phyloP scores from a whole-genome alignment of 1,140 invertebrate species.

The Hylaeus volcanicus region DNA sequence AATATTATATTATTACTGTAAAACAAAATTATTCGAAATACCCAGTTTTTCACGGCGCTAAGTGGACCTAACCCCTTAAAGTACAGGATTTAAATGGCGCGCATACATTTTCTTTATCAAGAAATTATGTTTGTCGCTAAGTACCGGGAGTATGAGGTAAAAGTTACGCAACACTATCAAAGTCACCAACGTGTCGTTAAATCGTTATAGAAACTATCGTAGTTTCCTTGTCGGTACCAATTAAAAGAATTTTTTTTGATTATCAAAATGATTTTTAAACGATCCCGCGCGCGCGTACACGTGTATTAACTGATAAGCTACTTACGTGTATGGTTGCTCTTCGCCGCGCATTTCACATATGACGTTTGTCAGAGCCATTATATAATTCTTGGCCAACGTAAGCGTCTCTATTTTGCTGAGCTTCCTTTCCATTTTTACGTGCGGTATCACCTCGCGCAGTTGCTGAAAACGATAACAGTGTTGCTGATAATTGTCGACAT shows the following conservation, averaged over 20 bases:
- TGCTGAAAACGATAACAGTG: constrained; percentile 81
- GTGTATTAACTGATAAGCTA: constrained; percentile 38
- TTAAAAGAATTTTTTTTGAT: neutral
- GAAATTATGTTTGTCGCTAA: neutral
- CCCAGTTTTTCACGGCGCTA: too few species aligned
- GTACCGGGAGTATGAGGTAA: neutral
- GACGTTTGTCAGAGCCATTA: constrained; percentile 93
- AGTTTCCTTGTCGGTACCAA: neutral
- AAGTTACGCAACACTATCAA: neutral
- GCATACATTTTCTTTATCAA: neutral
- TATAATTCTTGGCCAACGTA: constrained; percentile 94
- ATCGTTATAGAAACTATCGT: neutral
- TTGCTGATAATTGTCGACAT: neutral
- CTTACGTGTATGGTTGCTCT: constrained; percentile 83
- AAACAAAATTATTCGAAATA: too few species aligned
- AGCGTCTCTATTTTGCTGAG: constrained; percentile 94
- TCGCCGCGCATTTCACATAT: constrained; percentile 90
- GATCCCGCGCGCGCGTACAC: neutral
- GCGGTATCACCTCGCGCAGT: constrained; percentile 92
- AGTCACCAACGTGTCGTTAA: neutral
- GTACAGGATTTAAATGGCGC: neutral
- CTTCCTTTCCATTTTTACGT: constrained; percentile 91
- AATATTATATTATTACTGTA: too few species aligned
- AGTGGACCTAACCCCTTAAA: too few species aligned
- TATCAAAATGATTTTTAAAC: neutral